These are phyloP conservation scores for Drosophila prostipennis DNA, from an alignment of 2,888 invertebrate genomes.

Conservation along the genomic window DNA sequence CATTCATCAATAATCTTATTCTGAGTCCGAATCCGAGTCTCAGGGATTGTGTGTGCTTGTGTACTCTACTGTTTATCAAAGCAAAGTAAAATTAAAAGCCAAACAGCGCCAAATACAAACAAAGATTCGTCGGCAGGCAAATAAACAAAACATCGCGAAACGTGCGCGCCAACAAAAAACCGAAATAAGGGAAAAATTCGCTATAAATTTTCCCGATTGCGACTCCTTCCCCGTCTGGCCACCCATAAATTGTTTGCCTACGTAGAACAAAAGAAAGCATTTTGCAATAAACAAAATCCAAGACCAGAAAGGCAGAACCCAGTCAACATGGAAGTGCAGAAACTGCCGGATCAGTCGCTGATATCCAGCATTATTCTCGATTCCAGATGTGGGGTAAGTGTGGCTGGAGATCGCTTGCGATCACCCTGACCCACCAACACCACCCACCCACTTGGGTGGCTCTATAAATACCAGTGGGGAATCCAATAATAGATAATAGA, in stretches of 20 bases:
- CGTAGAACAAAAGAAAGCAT: conserved; percentile 39
- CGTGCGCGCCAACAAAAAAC: conserved; percentile 61
- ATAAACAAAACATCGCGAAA: conserved; percentile 57
- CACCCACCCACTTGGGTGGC: conserved; percentile 7
- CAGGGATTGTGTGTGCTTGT: conserved; percentile 8
- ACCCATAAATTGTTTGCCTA: not conserved
- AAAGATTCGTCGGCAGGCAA: conserved; percentile 46
- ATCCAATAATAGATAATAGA: conserved; percentile 58
- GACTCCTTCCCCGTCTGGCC: not conserved
- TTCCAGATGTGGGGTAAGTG: conserved; percentile 82
- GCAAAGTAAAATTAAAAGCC: conserved; percentile 53
- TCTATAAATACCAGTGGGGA: conserved; percentile 56
- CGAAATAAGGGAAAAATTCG: conserved; percentile 33
- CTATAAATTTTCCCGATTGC: conserved; percentile 28
- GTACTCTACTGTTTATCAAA: conserved; percentile 45
- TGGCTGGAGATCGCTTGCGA: conserved; percentile 22
- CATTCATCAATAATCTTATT: conserved; percentile 32
- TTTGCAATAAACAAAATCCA: conserved; percentile 43
- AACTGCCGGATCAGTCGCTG: conserved; percentile 73
- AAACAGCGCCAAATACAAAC: conserved; percentile 54
- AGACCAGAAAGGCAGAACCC: conserved; percentile 4
- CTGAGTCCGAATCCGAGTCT: not conserved
- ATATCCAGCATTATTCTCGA: conserved; percentile 80
- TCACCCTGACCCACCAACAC: conserved; percentile 9
- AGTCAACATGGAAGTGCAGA: conserved; percentile 79